Conservation (phyloP, 1,140 invertebrate species). For the Stratiolaelaps scimitus region DNA sequence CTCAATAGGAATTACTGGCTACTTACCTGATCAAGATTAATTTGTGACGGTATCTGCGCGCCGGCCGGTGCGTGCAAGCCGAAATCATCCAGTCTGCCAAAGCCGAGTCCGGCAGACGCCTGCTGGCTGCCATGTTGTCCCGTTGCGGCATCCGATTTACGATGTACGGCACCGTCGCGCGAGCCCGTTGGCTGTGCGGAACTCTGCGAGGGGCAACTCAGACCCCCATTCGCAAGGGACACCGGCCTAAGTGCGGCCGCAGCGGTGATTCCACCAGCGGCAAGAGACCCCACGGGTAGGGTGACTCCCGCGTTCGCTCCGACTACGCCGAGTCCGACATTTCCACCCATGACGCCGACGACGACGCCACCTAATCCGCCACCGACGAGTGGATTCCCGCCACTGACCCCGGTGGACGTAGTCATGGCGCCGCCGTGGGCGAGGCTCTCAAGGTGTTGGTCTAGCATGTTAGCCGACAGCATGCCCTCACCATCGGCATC, state of each 20-base stretch:
- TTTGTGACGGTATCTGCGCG: constrained; percentile 26
- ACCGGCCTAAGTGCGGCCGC: constrained; percentile 20
- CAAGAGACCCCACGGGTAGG: no score
- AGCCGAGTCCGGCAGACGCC: neutral
- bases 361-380: no score
- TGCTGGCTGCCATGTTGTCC: neutral
- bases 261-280: no score
- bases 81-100: neutral
- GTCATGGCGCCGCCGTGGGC: neutral
- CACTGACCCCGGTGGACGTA: no score
- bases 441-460: constrained; percentile 27
- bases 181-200: no score
- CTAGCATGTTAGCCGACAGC: constrained; percentile 25
- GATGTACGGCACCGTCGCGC: no score
- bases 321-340: neutral
- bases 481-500: constrained; percentile 13
- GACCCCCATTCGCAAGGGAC: constrained; percentile 11
- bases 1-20: no score
- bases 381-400: no score
- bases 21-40: constrained; percentile 29
- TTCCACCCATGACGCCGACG: neutral
- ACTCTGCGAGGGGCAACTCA: constrained; percentile 13
- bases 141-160: no score
- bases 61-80: constrained; percentile 8
- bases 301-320: neutral